Base-by-base conservation (phyloP, 1,140 invertebrate genomes). In the Leptinotarsa undecemlineata region DNA sequence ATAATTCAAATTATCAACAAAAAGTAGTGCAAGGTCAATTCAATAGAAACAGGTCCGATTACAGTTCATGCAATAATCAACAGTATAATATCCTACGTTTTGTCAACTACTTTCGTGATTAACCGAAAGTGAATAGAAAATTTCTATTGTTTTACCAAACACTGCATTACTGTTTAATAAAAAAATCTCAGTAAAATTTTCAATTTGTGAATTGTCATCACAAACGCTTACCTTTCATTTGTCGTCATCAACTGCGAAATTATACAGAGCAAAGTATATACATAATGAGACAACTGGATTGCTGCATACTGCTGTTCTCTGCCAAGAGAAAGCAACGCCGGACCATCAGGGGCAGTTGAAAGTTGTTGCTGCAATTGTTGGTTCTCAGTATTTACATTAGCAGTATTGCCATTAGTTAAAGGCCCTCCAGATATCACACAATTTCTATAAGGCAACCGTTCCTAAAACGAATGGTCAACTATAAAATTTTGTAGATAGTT, bases 211-310 rank as follows among this genome's bases (percentile, higher is more conserved):
- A 64, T 15, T 64, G 2, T 64, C 62, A 19, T 11, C 15, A 68
- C 3, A 20, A 17, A 26, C 15, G 68, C 63, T 80, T 85, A 90
- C 90, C 89, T 92, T 80, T 95, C 92, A 80, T 95, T 93, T n/a
- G 90, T 93, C 0, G 94, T 95, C 87, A 95, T 93, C 80, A 95
- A 91, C 84, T 94, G 93, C 76, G 91, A 94, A 75, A 95, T 93
- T 75, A 95, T 93, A 82, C 92, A 94, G 0, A 94, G 87, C 48
- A 96, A 86, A 2, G 92, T 94, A 83, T 95, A 94, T 64, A 96
- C 89, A 76, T 94, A 92, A 84, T 95, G 92, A 17, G 93, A 93
- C 26, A 95, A 86, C 77, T 91, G 90, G 33, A 95, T 86, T 63
- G 92, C 92, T 1, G 92, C 89, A 79, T 90, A 88, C 80, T 92